phyloP scores from a whole-genome alignment of 2,113 vertebrate species.

The Lampris megalopsis region DNA sequence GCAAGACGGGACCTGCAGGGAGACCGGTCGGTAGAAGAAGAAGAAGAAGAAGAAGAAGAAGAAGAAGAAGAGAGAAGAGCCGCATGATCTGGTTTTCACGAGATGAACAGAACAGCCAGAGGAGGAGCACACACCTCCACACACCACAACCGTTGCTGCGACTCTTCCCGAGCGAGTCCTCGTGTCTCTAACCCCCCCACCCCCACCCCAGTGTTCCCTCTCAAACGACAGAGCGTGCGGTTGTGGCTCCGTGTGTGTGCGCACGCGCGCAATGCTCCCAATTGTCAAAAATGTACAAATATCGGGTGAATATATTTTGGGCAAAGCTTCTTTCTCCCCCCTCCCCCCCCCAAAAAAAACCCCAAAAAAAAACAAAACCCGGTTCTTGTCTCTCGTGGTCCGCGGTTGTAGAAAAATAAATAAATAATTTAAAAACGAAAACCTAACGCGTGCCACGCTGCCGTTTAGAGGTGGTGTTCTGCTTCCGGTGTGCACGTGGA shows the following conservation, averaged over 20 bases:
- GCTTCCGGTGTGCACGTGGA: constrained; percentile 11
- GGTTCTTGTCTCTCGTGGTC: constrained; percentile 41
- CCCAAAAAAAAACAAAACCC: background rate
- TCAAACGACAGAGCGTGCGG: constrained; percentile 4
- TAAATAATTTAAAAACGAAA: constrained; percentile 74
- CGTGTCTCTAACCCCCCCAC: background rate
- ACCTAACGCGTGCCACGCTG: constrained; percentile 9
- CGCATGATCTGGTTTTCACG: constrained; percentile 40
- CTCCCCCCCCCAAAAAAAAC: background rate
- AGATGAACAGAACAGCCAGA: constrained; percentile 39
- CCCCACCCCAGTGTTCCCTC: constrained; percentile 28
- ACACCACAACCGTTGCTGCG: constrained; percentile 33
- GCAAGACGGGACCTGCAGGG: background rate
- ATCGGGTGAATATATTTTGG: constrained; percentile 9
- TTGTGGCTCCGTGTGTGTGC: background rate
- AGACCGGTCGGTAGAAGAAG: too few relatives aligned
- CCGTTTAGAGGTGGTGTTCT: constrained; percentile 14
- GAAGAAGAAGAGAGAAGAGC: background rate
- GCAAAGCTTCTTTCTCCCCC: constrained; percentile 16
- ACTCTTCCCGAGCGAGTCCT: background rate
- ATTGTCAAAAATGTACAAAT: constrained; percentile 6
- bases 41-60: constrained; percentile 19
- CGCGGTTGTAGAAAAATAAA: constrained; percentile 74
- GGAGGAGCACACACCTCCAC: constrained; percentile 38
- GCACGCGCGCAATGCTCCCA: background rate